Percentiles rank a stretch among this genome's conserved stretches.
Conservation (phyloP, 2,797 vertebrate genomes). For the Valencia hispanica region DNA sequence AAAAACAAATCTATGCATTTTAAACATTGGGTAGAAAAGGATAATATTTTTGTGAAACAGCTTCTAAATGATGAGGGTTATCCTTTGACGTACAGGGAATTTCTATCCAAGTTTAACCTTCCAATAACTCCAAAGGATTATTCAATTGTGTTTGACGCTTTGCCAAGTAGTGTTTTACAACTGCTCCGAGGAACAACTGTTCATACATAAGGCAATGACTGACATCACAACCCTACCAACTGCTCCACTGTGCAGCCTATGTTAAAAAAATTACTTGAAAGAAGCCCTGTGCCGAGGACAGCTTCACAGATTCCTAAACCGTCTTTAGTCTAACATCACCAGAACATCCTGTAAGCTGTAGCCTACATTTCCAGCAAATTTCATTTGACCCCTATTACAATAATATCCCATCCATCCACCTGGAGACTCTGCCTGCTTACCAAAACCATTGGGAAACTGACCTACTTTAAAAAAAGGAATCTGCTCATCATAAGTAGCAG, state of each 20-base stretch:
- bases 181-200: no score
- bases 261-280: neutral
- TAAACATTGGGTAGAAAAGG: no score
- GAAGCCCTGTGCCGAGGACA: neutral
- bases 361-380: conserved; percentile 5
- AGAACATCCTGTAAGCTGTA: neutral
- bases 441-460: conserved; percentile 61
- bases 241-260: neutral
- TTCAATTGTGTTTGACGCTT: no score
- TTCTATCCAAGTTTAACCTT: no score
- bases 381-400: conserved; percentile 25
- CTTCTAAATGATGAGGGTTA: no score
- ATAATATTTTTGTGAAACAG: no score
- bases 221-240: no score
- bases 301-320: neutral
- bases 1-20: no score
- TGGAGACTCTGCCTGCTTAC: conserved; percentile 39
- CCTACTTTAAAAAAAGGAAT: conserved; percentile 63
- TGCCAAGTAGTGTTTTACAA: no score
- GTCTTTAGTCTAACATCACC: neutral
- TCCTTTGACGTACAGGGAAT: no score
- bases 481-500: conserved; percentile 27
- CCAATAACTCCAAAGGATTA: no score
- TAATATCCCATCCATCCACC: conserved; percentile 58
- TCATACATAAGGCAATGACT: no score